Evolutionary conservation across 1,140 invertebrate species (phyloP).

Genomic region (Ceratosolen fusciceps): DNA sequence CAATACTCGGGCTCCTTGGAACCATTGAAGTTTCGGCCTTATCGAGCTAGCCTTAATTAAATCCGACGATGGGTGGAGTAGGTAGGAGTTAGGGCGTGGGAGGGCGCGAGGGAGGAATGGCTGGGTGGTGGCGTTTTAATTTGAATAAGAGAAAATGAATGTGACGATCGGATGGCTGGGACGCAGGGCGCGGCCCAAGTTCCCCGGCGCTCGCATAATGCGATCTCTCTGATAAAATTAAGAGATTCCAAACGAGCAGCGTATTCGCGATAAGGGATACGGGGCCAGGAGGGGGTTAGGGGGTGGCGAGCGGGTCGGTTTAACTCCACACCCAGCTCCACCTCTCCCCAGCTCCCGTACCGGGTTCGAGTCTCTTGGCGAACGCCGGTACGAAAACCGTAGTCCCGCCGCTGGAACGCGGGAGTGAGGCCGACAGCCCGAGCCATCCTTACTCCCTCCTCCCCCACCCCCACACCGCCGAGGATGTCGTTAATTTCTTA

Average conservation of each 20-base stretch:
- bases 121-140: slow-evolving; percentile 8
- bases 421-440: not conserved
- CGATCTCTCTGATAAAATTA: slow-evolving; percentile 57
- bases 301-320: too few species aligned
- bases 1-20: not conserved
- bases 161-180: slow-evolving; percentile 46
- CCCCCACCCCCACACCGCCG: not conserved
- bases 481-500: slow-evolving; percentile 26
- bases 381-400: not conserved
- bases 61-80: too few species aligned
- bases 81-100: too few species aligned
- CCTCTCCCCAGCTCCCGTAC: too few species aligned
- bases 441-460: not conserved
- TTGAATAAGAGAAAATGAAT: slow-evolving; percentile 27
- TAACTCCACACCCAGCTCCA: not conserved
- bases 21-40: not conserved
- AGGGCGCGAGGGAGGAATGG: too few species aligned
- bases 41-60: not conserved
- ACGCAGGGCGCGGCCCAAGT: not conserved
- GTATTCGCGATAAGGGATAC: not conserved
- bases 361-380: not conserved
- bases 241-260: slow-evolving; percentile 46
- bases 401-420: not conserved
- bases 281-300: too few species aligned
- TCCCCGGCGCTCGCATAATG: not conserved